These are phyloP conservation scores for Eolophus roseicapilla DNA, from an alignment of 2,113 vertebrate genomes.

Conservation along the genomic window DNA sequence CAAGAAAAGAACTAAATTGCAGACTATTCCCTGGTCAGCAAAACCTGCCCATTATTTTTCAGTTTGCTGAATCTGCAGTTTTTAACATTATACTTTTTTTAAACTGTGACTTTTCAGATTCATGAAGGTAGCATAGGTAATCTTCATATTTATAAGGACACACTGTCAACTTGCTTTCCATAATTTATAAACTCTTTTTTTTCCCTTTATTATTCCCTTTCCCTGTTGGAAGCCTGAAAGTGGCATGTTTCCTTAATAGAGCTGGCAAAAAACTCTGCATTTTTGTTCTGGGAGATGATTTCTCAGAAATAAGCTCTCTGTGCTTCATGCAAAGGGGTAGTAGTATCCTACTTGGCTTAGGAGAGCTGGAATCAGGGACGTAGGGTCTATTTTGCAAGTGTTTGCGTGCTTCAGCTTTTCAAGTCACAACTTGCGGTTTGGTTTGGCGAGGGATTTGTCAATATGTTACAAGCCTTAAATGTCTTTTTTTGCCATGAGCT, in stretches of 20 bases:
- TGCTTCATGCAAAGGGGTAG: not conserved
- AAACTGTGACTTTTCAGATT: constrained; percentile 68
- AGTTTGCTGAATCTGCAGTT: constrained; percentile 71
- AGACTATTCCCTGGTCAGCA: constrained; percentile 71
- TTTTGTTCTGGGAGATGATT: constrained; percentile 37
- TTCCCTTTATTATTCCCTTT: not conserved
- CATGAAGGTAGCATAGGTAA: constrained; percentile 61
- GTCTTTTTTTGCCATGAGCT: not conserved
- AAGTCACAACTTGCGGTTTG: constrained; percentile 21
- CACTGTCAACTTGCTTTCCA: constrained; percentile 69
- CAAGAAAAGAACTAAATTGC: constrained; percentile 65
- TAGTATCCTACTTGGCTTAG: not conserved
- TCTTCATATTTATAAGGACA: constrained; percentile 75
- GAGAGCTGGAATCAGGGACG: not conserved
- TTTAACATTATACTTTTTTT: constrained; percentile 48
- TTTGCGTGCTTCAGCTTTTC: not conserved
- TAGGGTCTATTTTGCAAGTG: constrained; percentile 21
- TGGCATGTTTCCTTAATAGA: constrained; percentile 52
- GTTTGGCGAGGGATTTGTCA: not conserved
- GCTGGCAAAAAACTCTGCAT: not conserved
- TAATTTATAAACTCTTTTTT: constrained; percentile 70
- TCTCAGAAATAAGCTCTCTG: constrained; percentile 31
- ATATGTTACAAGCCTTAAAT: not conserved
- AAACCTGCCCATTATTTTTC: constrained; percentile 67
- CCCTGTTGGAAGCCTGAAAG: constrained; percentile 52